phyloP scores from a whole-genome alignment of 2,113 vertebrate species.

The Chlamydotis undulata region DNA sequence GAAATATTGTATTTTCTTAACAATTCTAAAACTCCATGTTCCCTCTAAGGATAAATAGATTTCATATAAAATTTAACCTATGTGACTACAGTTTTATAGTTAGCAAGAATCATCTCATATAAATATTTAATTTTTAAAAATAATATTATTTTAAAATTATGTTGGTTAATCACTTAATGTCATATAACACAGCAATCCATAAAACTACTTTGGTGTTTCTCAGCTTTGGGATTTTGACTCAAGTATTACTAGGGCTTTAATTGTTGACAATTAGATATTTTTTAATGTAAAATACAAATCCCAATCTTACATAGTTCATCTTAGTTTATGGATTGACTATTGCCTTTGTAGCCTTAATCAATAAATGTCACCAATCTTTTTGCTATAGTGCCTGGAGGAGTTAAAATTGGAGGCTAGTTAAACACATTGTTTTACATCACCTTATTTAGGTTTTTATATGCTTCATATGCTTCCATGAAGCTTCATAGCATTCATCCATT shows the following conservation, averaged over 20 bases:
- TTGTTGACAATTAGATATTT: background rate
- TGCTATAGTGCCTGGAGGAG: background rate
- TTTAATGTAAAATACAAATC: background rate
- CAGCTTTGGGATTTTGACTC: background rate
- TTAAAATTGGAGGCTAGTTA: background rate
- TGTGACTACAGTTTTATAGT: too few species aligned
- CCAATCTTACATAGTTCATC: background rate
- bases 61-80: too few species aligned
- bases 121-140: too few species aligned
- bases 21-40: too few species aligned
- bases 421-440: background rate
- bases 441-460: conserved; percentile 39
- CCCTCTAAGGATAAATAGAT: too few species aligned
- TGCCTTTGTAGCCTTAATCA: background rate
- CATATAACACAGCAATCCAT: background rate
- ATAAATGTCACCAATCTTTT: background rate
- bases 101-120: too few species aligned
- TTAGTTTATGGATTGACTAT: background rate
- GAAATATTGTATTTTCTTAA: too few species aligned
- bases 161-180: too few species aligned
- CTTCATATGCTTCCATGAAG: conserved; percentile 10
- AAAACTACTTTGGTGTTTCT: background rate
- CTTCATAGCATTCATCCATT: conserved; percentile 21
- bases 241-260: background rate
- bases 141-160: too few species aligned